Evolutionary conservation across 2,113 vertebrate species (phyloP).

Genomic region (Calypte anna): DNA sequence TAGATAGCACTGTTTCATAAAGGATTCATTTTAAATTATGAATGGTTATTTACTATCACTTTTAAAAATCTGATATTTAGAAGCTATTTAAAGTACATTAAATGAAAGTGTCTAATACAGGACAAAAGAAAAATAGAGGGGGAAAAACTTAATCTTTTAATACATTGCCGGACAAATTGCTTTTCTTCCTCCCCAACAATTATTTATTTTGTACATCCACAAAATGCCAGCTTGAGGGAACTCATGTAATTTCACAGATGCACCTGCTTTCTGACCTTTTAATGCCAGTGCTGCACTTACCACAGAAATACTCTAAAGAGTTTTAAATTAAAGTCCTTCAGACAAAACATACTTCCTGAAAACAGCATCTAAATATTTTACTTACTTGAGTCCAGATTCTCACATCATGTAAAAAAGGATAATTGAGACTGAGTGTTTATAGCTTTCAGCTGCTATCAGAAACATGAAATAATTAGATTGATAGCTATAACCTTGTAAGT

Average conservation of each 20-base stretch:
- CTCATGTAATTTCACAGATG: neutral
- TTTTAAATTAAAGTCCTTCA: neutral
- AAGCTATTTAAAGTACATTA: neutral
- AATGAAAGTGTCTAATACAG: neutral
- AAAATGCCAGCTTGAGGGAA: neutral
- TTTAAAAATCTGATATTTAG: neutral
- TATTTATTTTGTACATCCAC: neutral
- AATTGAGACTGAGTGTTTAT: neutral
- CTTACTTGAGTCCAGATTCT: neutral
- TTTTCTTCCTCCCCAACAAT: neutral
- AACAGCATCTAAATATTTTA: neutral
- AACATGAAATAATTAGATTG: constrained; percentile 18
- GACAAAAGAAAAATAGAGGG: neutral
- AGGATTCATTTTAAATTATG: neutral
- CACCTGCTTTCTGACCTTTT: neutral
- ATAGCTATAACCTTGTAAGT: neutral
- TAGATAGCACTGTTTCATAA: neutral
- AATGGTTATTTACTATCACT: neutral
- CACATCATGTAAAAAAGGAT: neutral
- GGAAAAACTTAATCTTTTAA: neutral
- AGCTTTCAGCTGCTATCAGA: neutral
- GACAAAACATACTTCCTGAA: neutral
- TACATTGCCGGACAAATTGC: neutral
- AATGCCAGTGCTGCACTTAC: neutral
- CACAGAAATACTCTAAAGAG: neutral